These are phyloP conservation scores for Leptinotarsa rubiginosa DNA, from an alignment of 2,888 invertebrate genomes.

Conservation along the genomic window DNA sequence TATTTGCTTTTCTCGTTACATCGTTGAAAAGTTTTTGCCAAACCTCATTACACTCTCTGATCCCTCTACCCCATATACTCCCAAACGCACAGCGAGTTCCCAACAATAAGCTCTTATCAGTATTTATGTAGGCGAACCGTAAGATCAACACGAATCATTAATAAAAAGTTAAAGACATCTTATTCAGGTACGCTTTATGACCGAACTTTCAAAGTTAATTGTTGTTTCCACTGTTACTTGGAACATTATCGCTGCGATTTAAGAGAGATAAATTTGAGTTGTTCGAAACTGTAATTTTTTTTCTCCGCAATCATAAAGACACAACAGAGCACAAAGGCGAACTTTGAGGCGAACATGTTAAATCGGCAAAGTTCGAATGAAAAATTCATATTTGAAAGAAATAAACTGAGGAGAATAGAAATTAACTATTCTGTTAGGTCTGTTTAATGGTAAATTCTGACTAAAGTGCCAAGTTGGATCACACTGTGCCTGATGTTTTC, in stretches of 20 bases:
- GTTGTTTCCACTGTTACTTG: not conserved
- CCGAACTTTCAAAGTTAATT: constrained; percentile 6
- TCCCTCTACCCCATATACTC: not conserved
- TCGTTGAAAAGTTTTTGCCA: no score
- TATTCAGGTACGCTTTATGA: constrained; percentile 13
- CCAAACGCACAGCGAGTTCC: not conserved
- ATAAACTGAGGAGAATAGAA: no score
- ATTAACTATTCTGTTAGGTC: no score
- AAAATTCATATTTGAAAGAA: no score
- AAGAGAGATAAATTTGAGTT: not conserved
- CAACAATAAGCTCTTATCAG: not conserved
- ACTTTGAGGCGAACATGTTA: no score
- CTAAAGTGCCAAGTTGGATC: no score
- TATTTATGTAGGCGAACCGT: not conserved
- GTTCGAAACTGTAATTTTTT: constrained; percentile 2
- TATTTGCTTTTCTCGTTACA: no score
- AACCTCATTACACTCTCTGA: no score
- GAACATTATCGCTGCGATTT: constrained; percentile 18
- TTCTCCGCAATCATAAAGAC: not conserved
- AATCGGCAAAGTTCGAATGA: no score
- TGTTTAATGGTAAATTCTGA: no score
- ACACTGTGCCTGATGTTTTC: no score
- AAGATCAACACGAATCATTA: constrained; percentile 1
- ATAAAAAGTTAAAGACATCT: constrained; percentile 15
- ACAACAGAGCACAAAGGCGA: no score